Evolutionary conservation across 2,113 vertebrate genomes (phyloP), one percentile per base, ranked within the genome.

Genomic region (Carollia perspicillata): DNA sequence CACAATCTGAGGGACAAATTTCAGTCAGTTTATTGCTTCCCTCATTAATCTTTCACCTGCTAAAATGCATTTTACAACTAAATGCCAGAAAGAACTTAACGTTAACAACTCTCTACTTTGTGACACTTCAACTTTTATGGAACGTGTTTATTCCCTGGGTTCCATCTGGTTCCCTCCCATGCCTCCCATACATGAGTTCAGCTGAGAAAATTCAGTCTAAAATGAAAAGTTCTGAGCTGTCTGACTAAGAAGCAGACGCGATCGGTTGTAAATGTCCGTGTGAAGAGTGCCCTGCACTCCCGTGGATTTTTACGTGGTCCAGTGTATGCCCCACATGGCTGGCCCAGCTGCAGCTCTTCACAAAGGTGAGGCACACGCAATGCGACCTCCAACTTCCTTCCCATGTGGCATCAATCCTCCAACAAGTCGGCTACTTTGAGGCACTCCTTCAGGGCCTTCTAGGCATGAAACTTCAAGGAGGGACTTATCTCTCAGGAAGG

Each of bases 11-110:
- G 90, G 92, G 88, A 77, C 40, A 96, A 95, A 74, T 37, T 97
- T 96, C n/a, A 75, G 16, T 13, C 55, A 6, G 33, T 97, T 58
- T 69, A 94, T 28, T 28, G 23, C 17, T 77, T 95, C 89, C 91
- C 94, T 68, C 12, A 74, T 95, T 97, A 96, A 94, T 97, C 96
- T 93, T 72, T 97, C 49, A 97, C 86, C 74, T 95, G 86, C 37
- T 98, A 96, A 97, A 97, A 66, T 1, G 90, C 0, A 55, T 63
- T 97, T 96, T 71, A 97, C 58, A 96, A 74, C 89, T 89, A 95
- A 95, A 96, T 95, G 72, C 71, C 5, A 96, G 96, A 97, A 92
- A 90, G 94, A 87, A 90, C 14, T 79, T 13, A 80, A 35, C 26
- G 47, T 97, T 84, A 92, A 90, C 28, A 97, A 94, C 66, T 37